Evolutionary conservation across 2,113 vertebrate species (phyloP).

Genomic region (Ranitomeya imitator): DNA sequence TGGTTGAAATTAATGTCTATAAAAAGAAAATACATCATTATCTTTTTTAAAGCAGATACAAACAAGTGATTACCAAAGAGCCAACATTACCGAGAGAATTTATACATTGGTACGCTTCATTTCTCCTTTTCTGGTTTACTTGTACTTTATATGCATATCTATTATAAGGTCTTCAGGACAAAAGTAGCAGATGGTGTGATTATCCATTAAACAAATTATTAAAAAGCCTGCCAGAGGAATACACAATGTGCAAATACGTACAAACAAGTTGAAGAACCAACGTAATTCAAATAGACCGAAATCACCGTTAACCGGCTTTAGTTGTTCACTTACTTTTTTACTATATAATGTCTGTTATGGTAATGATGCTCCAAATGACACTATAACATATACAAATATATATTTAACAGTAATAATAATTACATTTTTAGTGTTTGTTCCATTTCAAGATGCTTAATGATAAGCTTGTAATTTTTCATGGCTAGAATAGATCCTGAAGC

Average conservation of each 20-base stretch:
- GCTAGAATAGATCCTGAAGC: background rate
- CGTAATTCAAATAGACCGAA: constrained; percentile 12
- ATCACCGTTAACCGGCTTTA: background rate
- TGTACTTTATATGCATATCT: constrained; percentile 24
- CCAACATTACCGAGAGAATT: constrained; percentile 24
- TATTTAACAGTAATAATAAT: constrained; percentile 15
- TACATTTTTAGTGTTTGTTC: background rate
- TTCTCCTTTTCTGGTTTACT: background rate
- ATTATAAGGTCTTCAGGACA: constrained; percentile 42
- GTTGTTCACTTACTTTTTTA: background rate
- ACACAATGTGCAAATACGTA: background rate
- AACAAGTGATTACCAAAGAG: constrained; percentile 5
- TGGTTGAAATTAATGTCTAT: background rate
- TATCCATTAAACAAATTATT: constrained; percentile 54
- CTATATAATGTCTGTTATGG: constrained; percentile 8
- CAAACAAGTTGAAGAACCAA: constrained; percentile 29
- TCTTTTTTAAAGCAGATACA: background rate
- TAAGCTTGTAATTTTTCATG: background rate
- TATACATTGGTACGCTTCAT: constrained; percentile 18
- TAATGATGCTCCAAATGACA: background rate
- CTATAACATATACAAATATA: background rate
- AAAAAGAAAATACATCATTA: background rate
- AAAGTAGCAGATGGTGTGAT: constrained; percentile 49
- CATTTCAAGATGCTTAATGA: background rate
- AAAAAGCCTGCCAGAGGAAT: constrained; percentile 36